Conservation (phyloP, 2,888 invertebrate genomes). For the Epistrophella euchroma region DNA sequence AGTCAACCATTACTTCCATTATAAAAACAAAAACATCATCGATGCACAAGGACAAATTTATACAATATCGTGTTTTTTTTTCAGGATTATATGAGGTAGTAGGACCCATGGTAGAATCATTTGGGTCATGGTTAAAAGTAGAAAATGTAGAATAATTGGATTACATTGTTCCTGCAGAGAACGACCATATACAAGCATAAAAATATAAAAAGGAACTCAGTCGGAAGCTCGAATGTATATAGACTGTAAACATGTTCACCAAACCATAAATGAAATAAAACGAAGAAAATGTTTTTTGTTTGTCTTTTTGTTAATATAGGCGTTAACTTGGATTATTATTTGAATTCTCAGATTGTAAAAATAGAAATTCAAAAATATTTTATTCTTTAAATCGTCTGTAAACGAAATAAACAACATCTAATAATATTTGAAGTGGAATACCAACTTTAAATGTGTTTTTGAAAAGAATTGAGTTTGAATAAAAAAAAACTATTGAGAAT, state of each 20-base stretch:
- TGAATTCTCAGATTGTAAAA: background rate
- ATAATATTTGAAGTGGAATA: too few relatives aligned
- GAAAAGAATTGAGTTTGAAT: too few relatives aligned
- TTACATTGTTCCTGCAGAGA: constrained; percentile 58
- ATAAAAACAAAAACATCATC: constrained; percentile 22
- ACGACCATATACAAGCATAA: background rate
- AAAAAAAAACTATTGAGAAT: too few relatives aligned
- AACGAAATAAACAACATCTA: too few relatives aligned
- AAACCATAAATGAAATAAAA: constrained; percentile 33
- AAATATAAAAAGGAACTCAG: constrained; percentile 42
- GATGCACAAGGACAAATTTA: constrained; percentile 4
- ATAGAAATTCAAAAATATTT: background rate
- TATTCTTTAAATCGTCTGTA: background rate
- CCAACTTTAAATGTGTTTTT: too few relatives aligned
- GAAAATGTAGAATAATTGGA: constrained; percentile 64
- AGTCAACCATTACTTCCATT: constrained; percentile 10
- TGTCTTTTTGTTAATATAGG: background rate
- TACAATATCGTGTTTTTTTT: constrained; percentile 9
- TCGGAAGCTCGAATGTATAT: constrained; percentile 6
- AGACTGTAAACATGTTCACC: background rate
- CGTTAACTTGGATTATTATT: background rate
- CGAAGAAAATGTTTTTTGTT: constrained; percentile 18
- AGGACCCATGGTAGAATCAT: constrained; percentile 21
- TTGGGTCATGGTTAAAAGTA: constrained; percentile 65
- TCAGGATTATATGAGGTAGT: background rate